Evolutionary conservation across 2,797 vertebrate species (phyloP), one percentile per base, ranked within the genome.

Genomic region (Silurus lanzhouensis): DNA sequence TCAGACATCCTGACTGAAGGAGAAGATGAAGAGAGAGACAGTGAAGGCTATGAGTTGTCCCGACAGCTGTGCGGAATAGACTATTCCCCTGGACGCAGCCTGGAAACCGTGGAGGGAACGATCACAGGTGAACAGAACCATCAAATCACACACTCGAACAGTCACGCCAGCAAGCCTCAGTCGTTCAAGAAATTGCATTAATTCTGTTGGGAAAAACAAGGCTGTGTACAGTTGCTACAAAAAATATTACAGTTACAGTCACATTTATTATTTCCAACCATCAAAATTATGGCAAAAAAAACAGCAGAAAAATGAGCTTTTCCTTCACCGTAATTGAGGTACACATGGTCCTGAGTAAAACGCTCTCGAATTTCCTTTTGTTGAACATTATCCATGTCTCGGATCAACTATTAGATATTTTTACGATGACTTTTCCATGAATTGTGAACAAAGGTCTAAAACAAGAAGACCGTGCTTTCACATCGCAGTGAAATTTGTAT

Each of bases 51-150:
- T 71, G 98, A 97, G 92, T 93, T 96, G 78, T 96, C 95, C 89
- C 96, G 97, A 84, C 97, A 97, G 61, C 95, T 97, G 74, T 95
- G 96, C 78, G 97, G 96, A 77, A 95, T 99, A 72, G 98, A 98
- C 90, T 97, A 99, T 94, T 99, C 97, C 58, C 97, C 98, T 9
- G 98, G 97, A 84, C 98, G 97, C 87, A 99, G 98, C 91, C 97
- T 97, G 95, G 98, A 99, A 94, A 99, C 98, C 94, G 93, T 99
- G 91, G 98, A 99, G 92, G 99, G 97, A 94, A 98, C 97, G 89
- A 92, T 99, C 93, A 97, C 98, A 96, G 98, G 98, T 99, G 92
- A 95, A 88, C 2, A 14, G 27, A 22, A 48, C 84, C 71, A 75
- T 83, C 52, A 81, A 81, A 87, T 84, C 82, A 83, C 74, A 72